Percentiles rank a stretch among this genome's conserved stretches.
phyloP scores from a whole-genome alignment of 2,113 vertebrate genomes.

The Elaphurus davidianus region DNA sequence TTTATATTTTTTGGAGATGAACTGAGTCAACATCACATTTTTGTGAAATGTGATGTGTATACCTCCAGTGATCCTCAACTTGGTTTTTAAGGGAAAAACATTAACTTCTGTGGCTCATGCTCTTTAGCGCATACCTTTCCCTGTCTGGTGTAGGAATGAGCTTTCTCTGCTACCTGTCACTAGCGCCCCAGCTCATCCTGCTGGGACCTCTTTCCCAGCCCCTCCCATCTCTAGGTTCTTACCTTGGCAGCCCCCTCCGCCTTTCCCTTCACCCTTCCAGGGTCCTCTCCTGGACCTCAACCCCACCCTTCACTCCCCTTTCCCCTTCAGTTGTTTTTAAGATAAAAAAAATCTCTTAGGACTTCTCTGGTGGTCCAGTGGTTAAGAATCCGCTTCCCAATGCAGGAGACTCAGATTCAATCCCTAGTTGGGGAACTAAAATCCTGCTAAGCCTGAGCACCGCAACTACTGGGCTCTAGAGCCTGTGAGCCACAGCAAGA shows the following conservation, averaged over 20 bases:
- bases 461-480: not conserved
- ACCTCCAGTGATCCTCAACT: not conserved
- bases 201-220: not conserved
- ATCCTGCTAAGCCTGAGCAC: not conserved
- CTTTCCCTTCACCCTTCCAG: not conserved
- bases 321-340: not conserved
- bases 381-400: not conserved
- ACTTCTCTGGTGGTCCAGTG: not conserved
- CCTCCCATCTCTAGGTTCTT: not conserved
- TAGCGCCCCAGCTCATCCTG: not conserved
- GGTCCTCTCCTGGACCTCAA: not conserved
- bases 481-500: not conserved
- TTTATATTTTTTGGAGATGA: slow-evolving; percentile 11
- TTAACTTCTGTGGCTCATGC: not conserved
- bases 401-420: not conserved
- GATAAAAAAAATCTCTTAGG: not conserved
- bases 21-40: not conserved
- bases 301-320: not conserved
- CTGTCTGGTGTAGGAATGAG: not conserved
- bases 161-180: not conserved
- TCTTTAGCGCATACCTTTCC: not conserved
- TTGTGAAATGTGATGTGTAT: not conserved
- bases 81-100: not conserved
- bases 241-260: not conserved
- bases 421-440: not conserved